phyloP scores from a whole-genome alignment of 2,797 vertebrate genomes.

The Hyperoplus immaculatus region DNA sequence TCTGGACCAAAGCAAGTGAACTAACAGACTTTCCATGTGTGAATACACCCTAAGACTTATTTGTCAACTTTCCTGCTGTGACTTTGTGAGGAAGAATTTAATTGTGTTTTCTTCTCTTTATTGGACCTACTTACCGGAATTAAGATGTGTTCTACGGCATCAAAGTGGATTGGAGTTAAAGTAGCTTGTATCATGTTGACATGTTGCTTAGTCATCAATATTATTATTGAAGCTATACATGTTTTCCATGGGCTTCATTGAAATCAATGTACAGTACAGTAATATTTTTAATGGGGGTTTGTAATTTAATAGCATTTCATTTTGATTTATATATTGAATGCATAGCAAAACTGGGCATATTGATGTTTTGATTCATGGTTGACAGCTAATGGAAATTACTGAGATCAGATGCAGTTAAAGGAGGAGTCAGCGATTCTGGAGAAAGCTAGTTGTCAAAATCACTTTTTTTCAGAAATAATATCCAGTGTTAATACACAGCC shows the following conservation, averaged over 20 bases:
- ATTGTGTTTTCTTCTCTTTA: conserved; percentile 50
- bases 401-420: not conserved
- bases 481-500: too few species aligned
- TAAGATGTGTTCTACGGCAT: conserved; percentile 23
- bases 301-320: conserved; percentile 21
- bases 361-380: conserved; percentile 1
- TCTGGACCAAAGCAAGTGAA: too few species aligned
- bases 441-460: too few species aligned
- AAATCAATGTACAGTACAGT: not conserved
- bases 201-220: conserved; percentile 18
- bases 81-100: conserved; percentile 14
- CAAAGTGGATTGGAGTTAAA: conserved; percentile 35
- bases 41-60: too few species aligned
- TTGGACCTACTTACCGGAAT: conserved; percentile 35
- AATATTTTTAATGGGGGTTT: conserved; percentile 26
- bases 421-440: too few species aligned
- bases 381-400: conserved; percentile 3
- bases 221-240: not conserved
- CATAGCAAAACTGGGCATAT: not conserved
- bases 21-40: too few species aligned
- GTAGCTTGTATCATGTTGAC: not conserved
- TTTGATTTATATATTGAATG: conserved; percentile 14
- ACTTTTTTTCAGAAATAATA: too few species aligned
- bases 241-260: not conserved
- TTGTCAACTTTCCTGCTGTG: not conserved